Percentiles rank a stretch among this genome's conserved stretches.
Evolutionary conservation across 2,797 vertebrate species (phyloP).

Genomic region (Ceryle rudis): DNA sequence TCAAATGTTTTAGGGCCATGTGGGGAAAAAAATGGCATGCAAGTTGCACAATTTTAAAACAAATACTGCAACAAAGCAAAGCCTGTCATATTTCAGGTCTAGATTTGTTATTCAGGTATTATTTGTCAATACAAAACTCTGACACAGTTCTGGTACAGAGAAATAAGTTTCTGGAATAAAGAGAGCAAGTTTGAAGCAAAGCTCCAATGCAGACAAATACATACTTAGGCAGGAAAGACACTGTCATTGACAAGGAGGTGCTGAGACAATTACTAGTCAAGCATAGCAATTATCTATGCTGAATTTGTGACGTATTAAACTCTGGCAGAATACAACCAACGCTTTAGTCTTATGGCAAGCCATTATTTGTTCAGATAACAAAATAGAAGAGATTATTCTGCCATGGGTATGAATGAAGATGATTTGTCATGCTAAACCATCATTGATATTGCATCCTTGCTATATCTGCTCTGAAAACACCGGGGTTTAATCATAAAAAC

Average conservation of each 20-base stretch:
- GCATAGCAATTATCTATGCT: background rate
- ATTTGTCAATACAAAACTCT: background rate
- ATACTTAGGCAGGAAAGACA: background rate
- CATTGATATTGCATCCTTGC: background rate
- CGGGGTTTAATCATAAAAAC: background rate
- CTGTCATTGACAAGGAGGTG: background rate
- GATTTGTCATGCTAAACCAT: background rate
- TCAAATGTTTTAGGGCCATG: background rate
- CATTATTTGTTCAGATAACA: background rate
- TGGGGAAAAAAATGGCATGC: background rate
- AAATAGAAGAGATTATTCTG: background rate
- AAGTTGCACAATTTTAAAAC: background rate
- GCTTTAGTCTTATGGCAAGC: background rate
- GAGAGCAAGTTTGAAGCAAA: background rate
- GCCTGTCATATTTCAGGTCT: background rate
- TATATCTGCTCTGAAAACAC: background rate
- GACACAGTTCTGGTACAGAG: background rate
- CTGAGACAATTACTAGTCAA: background rate
- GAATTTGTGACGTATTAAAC: background rate
- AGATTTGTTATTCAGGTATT: background rate
- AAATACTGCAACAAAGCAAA: background rate
- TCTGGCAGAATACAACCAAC: background rate
- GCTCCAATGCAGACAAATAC: background rate
- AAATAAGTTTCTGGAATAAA: background rate
- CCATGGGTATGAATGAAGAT: background rate